Evolutionary conservation across 2,888 invertebrate genomes (phyloP), one percentile per base, ranked within the genome.

Genomic region (Plebejus melissa): DNA sequence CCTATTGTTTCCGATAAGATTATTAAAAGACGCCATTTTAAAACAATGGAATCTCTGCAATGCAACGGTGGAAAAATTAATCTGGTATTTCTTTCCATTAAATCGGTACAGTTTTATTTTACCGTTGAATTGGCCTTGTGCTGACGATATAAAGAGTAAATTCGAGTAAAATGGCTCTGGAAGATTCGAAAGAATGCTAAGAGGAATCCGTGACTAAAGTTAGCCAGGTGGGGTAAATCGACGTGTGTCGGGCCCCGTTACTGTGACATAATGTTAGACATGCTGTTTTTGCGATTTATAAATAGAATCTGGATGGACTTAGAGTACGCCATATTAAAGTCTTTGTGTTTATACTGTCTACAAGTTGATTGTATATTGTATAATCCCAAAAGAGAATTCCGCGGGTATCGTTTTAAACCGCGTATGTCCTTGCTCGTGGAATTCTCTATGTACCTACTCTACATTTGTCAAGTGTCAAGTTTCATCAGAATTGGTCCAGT

Each of bases 231-330:
- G 5, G 6, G 32, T 65, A 36, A 65, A 65, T 65, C 32, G 65
- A 32, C 65, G 65, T 65, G 65, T 36, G 65, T 65, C 65, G 65
- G 28, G 28, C 60, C 28, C 65, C 65, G 65, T 65, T 65, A 65
- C 65, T 65, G 65, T 65, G 65, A 65, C 65, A 65, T 65, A 36
- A 65, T 13, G 13, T 65, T 65, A 11, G 65, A 65, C 36, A 32
- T 32, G 32, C 65, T 36, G 32, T 65, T 65, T 36, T 65, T 65
- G 9, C 4, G 22, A 28, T 65, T 13, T 65, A 36, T 65, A 11
- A 65, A 65, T 65, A 65, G 65, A 60, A 28, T 28, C 22, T 22
- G 58, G 58, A 58, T 58, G 9, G 4, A 28, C 22, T 28, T 3
- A 0, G 9, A 46, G 46, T 11, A 46, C 46, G 0, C 1, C 0